These are phyloP conservation scores for Hemicentrotus pulcherrimus DNA, from an alignment of 35 echinoderm and acorn worm genomes.

Conservation along the genomic window DNA sequence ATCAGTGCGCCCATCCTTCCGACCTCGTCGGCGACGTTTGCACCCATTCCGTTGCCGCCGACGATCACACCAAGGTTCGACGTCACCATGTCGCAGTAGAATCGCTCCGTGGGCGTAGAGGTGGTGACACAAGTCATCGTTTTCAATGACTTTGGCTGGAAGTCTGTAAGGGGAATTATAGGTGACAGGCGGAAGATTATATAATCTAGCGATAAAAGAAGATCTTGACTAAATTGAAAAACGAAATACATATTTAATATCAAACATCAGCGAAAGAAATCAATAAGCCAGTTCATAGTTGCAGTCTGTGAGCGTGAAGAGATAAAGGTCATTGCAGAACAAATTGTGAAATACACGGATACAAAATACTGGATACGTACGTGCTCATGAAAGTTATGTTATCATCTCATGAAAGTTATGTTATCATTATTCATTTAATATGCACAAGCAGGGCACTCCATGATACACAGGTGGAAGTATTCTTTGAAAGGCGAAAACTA, in stretches of 20 bases:
- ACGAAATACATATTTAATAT: not conserved
- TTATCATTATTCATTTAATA: no score
- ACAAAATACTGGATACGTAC: not conserved
- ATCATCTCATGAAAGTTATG: no score
- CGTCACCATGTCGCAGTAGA: constrained; percentile 81
- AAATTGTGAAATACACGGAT: no score
- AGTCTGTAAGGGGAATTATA: not conserved
- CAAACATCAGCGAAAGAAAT: not conserved
- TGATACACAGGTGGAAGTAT: no score
- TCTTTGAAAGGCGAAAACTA: no score
- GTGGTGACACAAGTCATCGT: not conserved
- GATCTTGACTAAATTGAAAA: not conserved
- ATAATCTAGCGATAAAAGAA: no score
- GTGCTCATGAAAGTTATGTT: not conserved
- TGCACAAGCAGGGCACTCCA: no score
- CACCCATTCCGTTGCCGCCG: constrained; percentile 77
- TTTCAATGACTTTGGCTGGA: not conserved
- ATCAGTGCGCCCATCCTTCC: constrained; percentile 82
- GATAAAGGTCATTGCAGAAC: no score
- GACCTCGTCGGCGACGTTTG: constrained; percentile 71
- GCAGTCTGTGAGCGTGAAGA: not conserved
- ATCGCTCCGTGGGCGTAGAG: constrained; percentile 53
- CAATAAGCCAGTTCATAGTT: not conserved
- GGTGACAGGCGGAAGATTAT: not conserved
- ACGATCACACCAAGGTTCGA: constrained; percentile 62